A percentile compares a stretch with the other conserved stretches of the same genome.
phyloP scores from a whole-genome alignment of 2,113 vertebrate species.

The Phrynosoma platyrhinos region DNA sequence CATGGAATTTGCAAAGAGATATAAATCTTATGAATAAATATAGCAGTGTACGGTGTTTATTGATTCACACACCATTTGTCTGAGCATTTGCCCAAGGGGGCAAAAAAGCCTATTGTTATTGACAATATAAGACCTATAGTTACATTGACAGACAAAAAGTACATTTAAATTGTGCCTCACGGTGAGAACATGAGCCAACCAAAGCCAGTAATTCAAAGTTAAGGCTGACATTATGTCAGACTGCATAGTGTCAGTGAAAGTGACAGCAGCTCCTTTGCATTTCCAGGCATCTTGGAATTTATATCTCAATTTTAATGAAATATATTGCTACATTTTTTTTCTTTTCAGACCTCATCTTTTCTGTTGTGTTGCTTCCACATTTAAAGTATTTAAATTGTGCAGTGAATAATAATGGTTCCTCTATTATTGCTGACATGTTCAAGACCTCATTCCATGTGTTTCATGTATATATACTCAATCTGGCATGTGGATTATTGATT shows the following conservation, averaged over 20 bases:
- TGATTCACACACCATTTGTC: constrained; percentile 81
- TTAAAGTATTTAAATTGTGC: constrained; percentile 28
- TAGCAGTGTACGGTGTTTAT: constrained; percentile 74
- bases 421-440: background rate
- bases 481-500: background rate
- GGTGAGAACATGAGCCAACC: constrained; percentile 68
- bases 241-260: constrained; percentile 67
- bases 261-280: constrained; percentile 64
- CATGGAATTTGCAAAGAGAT: constrained; percentile 77
- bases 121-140: constrained; percentile 77
- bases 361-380: constrained; percentile 50
- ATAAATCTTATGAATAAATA: constrained; percentile 84
- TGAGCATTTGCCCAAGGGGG: constrained; percentile 74
- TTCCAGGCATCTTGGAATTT: constrained; percentile 61
- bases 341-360: constrained; percentile 37
- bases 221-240: constrained; percentile 67
- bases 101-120: constrained; percentile 73
- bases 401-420: constrained; percentile 10
- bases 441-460: background rate
- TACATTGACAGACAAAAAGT: constrained; percentile 71
- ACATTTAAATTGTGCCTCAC: constrained; percentile 69
- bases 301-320: constrained; percentile 65
- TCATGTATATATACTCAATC: constrained; percentile 28
- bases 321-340: constrained; percentile 36
- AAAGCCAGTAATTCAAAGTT: constrained; percentile 70